Evolutionary conservation across 1,140 invertebrate species (phyloP), one percentile per base, ranked within the genome.

Genomic region (Maconellicoccus hirsutus): DNA sequence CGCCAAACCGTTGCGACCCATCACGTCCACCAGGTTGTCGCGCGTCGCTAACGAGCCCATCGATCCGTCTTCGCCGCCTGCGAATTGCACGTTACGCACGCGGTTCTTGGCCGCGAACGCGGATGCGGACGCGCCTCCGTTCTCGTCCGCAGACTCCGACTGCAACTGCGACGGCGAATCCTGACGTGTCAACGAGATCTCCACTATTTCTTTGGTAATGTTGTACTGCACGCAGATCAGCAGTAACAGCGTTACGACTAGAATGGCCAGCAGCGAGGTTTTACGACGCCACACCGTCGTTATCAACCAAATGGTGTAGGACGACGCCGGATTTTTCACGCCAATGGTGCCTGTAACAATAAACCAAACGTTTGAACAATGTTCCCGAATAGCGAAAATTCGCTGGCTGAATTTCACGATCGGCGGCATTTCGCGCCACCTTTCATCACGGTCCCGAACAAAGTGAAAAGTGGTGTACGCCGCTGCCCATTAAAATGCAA

Each of bases 141-240:
- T 69, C 23, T 63, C 70, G 8, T 61, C 70, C 3, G 23, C 52
- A 1, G 71, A 70, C 25, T 27, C 26, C 19, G 25, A 16, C 23
- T 69, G 27, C 10, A 4, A 22, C n/a, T 16, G 19, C 19, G 12
- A 2, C 19, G 52, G 25, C 70, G 42, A 25, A 14, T 72, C 59
- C 6, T 69, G 59, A 2, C 42, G 25, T 21, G 59, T 52, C 3
- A 71, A 29, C 19, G 73, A 71, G 66, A 42, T 70, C 10, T 74
- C 72, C 22, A 38, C 70, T 14, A 39, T 70, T 19, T 73, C 70
- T 42, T 70, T 73, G 19, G 73, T 70, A 8, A 73, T 27, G 59
- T 75, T 76, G 73, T 78, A 79, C 71, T 79, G 77, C 10, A 79
- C 71, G 72, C 77, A 78, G 10, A 78, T 38, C 7, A 79, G 63